Evolutionary conservation across 2,797 vertebrate genomes (phyloP), one percentile per base, ranked within the genome.

Genomic region (Coluber constrictor): DNA sequence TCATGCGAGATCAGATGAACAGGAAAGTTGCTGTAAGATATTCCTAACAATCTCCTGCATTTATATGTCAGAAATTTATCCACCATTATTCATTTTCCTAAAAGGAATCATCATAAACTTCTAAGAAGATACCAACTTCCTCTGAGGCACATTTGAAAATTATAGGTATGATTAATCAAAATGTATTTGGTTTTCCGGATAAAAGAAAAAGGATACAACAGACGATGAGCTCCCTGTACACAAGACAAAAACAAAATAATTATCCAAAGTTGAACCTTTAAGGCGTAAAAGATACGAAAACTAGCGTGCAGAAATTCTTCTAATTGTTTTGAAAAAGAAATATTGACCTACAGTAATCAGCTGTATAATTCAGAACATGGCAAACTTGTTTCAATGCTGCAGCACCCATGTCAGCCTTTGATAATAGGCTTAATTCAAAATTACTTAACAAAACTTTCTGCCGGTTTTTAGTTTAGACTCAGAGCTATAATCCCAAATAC

Each of bases 131-230:
- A 16, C 23, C 27, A 79, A 29, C 55, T 57, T 79, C 54, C 10
- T 23, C n/a, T 32, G 29, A 20, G n/a, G 25, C 11, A 91, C 29
- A 57, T 86, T 0, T 43, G 93, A 87, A 94, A 92, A 92, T 23
- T 15, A 60, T 51, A 57, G 32, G 61, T 63, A 25, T 51, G 18
- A 89, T 54, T n/a, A 89, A 23, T 55, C 16, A 88, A 60, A 90
- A 20, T 59, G n/a, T 29, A 59, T 63, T 13, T n/a, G 92, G 56
- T 63, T 27, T 16, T 43, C 37, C 0, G 0, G 29, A 1, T 0
- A 4, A 9, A 79, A 92, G 37, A 12, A 54, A 95, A 97, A 97
- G 97, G 97, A 97, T 97, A 97, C 97, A 93, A 94, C 93, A 11
- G 94, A 87, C 1, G 96, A 94, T n/a, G 94, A 93, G 93, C 95